Evolutionary conservation across 35 echinoderm and acorn worm species (phyloP).

Genomic region (Lytechinus variegatus): DNA sequence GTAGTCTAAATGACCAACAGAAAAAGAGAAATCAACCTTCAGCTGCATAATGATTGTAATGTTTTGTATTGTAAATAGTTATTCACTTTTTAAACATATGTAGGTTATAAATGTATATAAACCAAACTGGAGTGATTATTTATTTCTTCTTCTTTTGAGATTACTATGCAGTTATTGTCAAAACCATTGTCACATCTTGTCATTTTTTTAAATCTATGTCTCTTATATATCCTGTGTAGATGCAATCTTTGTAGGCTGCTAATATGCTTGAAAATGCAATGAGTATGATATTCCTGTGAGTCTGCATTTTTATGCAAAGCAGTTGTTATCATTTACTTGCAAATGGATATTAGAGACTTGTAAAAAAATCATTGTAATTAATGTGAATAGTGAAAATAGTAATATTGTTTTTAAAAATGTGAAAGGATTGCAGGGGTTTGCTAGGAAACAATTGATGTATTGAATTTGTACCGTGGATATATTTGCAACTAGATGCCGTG

Average conservation of each 20-base stretch:
- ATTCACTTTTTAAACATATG: background rate
- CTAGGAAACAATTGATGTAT: no score
- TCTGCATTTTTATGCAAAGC: background rate
- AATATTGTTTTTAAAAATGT: background rate
- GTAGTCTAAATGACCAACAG: background rate
- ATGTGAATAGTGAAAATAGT: background rate
- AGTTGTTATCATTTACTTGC: background rate
- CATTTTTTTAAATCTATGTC: background rate
- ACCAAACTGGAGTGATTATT: background rate
- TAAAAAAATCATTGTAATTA: background rate
- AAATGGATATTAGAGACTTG: background rate
- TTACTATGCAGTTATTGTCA: background rate
- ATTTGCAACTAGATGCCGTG: no score
- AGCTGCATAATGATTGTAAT: background rate
- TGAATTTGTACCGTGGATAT: no score
- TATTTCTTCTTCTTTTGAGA: background rate
- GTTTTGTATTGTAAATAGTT: background rate
- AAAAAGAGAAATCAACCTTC: background rate
- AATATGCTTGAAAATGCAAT: background rate
- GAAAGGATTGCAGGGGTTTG: background rate
- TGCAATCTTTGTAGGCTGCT: slow-evolving; percentile 2
- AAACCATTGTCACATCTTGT: background rate
- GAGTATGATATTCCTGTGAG: background rate
- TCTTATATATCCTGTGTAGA: background rate
- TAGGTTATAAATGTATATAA: background rate